A percentile compares a stretch with the other conserved stretches of the same genome.
phyloP scores from a whole-genome alignment of 30 jellyfish, hydroid and myxozoan species.

The Morbakka virulenta region DNA sequence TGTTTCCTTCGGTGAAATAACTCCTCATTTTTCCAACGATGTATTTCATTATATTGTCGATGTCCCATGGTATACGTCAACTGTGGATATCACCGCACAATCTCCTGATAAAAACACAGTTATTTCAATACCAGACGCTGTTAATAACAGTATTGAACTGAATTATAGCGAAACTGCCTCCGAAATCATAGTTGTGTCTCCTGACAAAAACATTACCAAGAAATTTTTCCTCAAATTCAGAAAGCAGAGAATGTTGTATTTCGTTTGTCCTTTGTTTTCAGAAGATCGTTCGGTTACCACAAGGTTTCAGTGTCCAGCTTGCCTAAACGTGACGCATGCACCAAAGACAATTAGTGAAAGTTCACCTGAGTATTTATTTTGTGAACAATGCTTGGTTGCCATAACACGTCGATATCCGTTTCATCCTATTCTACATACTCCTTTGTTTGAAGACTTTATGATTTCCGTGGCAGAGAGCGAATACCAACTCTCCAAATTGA shows the following conservation, averaged over 20 bases:
- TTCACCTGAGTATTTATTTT: not conserved
- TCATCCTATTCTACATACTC: slow-evolving; percentile 40
- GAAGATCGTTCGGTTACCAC: not conserved
- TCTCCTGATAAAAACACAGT: slow-evolving; percentile 53
- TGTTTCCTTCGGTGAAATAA: slow-evolving; percentile 24
- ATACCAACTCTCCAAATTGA: not conserved
- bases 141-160: not conserved
- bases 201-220: slow-evolving; percentile 35
- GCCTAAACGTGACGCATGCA: slow-evolving; percentile 45
- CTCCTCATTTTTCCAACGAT: slow-evolving; percentile 38
- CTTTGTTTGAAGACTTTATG: slow-evolving; percentile 36
- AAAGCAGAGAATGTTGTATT: not conserved
- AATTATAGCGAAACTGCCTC: slow-evolving; percentile 36
- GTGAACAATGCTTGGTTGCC: slow-evolving; percentile 37
- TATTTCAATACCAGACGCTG: not conserved
- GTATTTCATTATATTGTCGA: slow-evolving; percentile 29
- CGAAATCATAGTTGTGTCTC: slow-evolving; percentile 39
- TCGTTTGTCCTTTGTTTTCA: not conserved
- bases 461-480: slow-evolving; percentile 9
- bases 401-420: slow-evolving; percentile 41
- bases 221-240: not conserved
- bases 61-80: slow-evolving; percentile 43
- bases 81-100: slow-evolving; percentile 27
- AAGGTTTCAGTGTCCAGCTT: slow-evolving; percentile 12
- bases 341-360: not conserved